Conservation (phyloP, 2,888 invertebrate genomes). For the Mechanitis messenoides region DNA sequence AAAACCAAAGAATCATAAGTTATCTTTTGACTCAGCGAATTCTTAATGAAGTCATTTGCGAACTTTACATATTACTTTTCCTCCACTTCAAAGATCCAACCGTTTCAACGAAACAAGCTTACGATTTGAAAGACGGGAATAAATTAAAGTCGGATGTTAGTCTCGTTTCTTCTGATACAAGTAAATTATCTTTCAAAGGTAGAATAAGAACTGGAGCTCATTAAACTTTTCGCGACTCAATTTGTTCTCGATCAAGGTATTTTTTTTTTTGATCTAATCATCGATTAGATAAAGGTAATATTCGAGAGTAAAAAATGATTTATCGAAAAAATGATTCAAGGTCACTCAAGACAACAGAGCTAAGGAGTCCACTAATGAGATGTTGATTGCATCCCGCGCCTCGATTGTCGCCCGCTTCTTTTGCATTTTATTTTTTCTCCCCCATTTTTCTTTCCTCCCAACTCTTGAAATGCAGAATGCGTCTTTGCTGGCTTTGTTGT, state of each 20-base stretch:
- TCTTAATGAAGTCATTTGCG: conserved; percentile 6
- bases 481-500: conserved; percentile 52
- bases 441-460: conserved; percentile 40
- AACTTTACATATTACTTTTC: conserved; percentile 13
- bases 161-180: conserved; percentile 28
- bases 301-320: conserved; percentile 56
- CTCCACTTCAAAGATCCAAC: conserved; percentile 15
- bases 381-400: conserved; percentile 69
- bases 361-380: conserved; percentile 71
- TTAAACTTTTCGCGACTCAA: conserved; percentile 55
- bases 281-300: conserved; percentile 52
- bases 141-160: conserved; percentile 28
- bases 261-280: conserved; percentile 58
- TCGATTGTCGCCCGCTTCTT: conserved; percentile 55
- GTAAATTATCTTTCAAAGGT: conserved; percentile 37
- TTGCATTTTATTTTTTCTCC: conserved; percentile 41
- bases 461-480: conserved; percentile 57
- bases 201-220: conserved; percentile 42
- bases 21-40: conserved; percentile 3
- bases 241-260: conserved; percentile 51
- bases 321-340: conserved; percentile 61
- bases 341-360: conserved; percentile 53
- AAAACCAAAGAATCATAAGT: conserved; percentile 2
- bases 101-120: conserved; percentile 20
- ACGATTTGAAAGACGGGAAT: conserved; percentile 20